Evolutionary conservation across 1,140 invertebrate genomes (phyloP).

Genomic region (Diabrotica virgifera): DNA sequence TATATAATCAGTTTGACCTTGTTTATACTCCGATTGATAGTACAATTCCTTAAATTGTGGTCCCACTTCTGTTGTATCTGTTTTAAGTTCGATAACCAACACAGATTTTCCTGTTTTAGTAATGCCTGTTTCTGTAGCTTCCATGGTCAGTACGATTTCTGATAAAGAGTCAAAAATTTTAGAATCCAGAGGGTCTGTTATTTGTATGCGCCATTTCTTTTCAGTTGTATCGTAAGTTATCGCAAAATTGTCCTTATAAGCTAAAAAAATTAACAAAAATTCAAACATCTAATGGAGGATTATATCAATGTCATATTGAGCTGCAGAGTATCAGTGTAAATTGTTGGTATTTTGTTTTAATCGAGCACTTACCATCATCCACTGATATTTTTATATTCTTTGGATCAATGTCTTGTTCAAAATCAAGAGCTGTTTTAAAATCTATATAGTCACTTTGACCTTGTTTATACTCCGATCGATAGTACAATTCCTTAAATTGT

Average conservation of each 20-base stretch:
- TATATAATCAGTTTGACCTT: conserved; percentile 7
- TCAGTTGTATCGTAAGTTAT: conserved; percentile 3
- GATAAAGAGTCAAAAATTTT: conserved; percentile 1
- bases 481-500: too few species aligned
- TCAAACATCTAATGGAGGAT: too few species aligned
- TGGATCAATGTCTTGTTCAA: too few species aligned
- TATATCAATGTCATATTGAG: too few species aligned
- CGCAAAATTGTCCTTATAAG: conserved; percentile 11
- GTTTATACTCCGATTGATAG: conserved; percentile 16
- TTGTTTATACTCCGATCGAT: too few species aligned
- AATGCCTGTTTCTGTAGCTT: conserved; percentile 15
- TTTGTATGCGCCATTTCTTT: conserved; percentile 17
- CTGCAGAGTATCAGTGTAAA: too few species aligned
- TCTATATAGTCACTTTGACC: too few species aligned
- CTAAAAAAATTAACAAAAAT: not conserved
- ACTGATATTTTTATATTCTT: too few species aligned
- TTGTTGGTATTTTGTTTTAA: too few species aligned
- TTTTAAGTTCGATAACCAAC: conserved; percentile 15
- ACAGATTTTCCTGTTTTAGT: conserved; percentile 11
- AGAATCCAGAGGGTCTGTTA: conserved; percentile 4
- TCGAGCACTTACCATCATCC: too few species aligned
- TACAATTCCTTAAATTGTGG: conserved; percentile 13
- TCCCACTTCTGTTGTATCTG: not conserved
- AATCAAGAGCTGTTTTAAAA: too few species aligned
- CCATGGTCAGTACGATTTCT: not conserved